Percentiles rank a stretch among this genome's conserved stretches.
phyloP scores from a whole-genome alignment of 2,888 invertebrate species.

The Alloscopus bannaensis region DNA sequence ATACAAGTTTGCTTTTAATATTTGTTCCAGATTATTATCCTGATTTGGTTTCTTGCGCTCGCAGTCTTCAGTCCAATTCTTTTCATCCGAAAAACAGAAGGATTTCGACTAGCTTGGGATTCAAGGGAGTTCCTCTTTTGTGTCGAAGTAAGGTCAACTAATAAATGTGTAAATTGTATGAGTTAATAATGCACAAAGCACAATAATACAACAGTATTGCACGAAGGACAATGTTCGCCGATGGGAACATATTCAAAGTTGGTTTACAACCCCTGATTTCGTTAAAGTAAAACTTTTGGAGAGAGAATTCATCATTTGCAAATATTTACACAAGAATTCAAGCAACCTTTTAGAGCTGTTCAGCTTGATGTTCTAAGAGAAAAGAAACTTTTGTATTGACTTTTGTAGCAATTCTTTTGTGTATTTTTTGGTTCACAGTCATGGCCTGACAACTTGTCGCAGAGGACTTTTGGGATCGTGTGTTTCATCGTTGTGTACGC shows the following conservation, averaged over 20 bases:
- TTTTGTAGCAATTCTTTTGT: no score
- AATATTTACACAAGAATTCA: no score
- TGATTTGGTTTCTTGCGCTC: slow-evolving; percentile 82
- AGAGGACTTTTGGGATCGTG: slow-evolving; percentile 81
- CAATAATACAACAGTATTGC: no score
- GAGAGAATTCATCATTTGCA: no score
- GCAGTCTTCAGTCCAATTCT: slow-evolving; percentile 83
- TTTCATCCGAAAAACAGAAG: slow-evolving; percentile 76
- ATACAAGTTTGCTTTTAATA: background rate
- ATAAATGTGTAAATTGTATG: no score
- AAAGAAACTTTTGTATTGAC: background rate
- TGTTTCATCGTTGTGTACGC: slow-evolving; percentile 86
- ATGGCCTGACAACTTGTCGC: slow-evolving; percentile 73
- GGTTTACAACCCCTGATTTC: no score
- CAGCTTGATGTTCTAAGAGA: no score
- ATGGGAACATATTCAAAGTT: no score
- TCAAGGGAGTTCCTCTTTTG: slow-evolving; percentile 75
- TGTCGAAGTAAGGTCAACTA: slow-evolving; percentile 81
- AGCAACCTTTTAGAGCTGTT: no score
- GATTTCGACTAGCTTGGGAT: slow-evolving; percentile 61
- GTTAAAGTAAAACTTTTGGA: no score
- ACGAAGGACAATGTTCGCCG: no score
- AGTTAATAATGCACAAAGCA: no score
- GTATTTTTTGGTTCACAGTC: slow-evolving; percentile 57
- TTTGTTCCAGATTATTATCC: slow-evolving; percentile 77